Percentiles rank a stretch among this genome's conserved stretches.
Evolutionary conservation across 2,113 vertebrate genomes (phyloP).

Genomic region (Pholis gunnellus): DNA sequence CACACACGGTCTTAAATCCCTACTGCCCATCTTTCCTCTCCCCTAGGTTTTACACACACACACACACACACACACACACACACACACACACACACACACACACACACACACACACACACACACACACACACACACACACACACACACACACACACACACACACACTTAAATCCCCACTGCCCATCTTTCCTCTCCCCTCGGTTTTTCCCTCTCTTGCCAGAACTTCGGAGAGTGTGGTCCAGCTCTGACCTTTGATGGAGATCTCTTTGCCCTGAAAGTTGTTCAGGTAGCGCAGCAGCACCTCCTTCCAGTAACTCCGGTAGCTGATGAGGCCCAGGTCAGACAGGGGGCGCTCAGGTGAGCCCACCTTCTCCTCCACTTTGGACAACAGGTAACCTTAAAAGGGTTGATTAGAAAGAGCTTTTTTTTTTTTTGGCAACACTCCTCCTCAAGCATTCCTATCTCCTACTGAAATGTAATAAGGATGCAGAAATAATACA

Average conservation of each 20-base stretch:
- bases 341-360: constrained; percentile 90
- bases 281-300: constrained; percentile 94
- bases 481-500: neutral
- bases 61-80: too few relatives aligned
- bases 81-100: too few relatives aligned
- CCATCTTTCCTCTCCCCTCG: neutral
- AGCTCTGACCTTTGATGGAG: constrained; percentile 93
- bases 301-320: constrained; percentile 96
- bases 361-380: constrained; percentile 93
- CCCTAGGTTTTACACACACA: too few relatives aligned
- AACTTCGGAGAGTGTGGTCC: neutral
- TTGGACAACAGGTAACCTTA: constrained; percentile 92
- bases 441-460: neutral
- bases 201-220: neutral
- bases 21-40: neutral
- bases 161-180: neutral
- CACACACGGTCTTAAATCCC: neutral
- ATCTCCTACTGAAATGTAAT: neutral
- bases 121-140: too few relatives aligned
- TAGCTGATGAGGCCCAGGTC: constrained; percentile 92
- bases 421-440: neutral
- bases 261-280: constrained; percentile 98
- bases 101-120: too few relatives aligned
- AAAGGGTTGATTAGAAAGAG: neutral
- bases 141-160: too few relatives aligned